These are phyloP conservation scores for Copidosoma aretas DNA, from an alignment of 2,888 invertebrate species.

Conservation along the genomic window DNA sequence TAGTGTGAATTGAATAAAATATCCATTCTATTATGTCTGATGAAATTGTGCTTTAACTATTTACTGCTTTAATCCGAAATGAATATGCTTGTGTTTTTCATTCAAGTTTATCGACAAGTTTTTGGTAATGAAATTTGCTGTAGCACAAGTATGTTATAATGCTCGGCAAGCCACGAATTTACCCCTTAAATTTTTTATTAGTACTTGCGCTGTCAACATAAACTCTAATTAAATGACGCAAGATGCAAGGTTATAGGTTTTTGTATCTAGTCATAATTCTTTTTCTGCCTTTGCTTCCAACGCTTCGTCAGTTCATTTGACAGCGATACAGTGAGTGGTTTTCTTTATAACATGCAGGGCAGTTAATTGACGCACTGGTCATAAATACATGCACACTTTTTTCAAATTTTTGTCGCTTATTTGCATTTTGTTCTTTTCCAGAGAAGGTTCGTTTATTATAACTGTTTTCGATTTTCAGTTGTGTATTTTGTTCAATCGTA, in stretches of 20 bases:
- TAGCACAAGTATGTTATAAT: too few relatives aligned
- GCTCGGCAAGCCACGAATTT: not conserved
- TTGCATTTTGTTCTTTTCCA: not conserved
- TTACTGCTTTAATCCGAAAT: too few relatives aligned
- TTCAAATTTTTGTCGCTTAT: not conserved
- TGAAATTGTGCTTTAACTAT: too few relatives aligned
- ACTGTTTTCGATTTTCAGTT: not conserved
- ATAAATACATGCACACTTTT: not conserved
- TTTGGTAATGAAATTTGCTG: too few relatives aligned
- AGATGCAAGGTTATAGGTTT: not conserved
- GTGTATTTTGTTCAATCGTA: not conserved
- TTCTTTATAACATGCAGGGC: not conserved
- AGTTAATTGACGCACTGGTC: not conserved
- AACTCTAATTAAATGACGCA: not conserved
- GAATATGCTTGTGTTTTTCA: too few relatives aligned
- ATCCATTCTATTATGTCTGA: too few relatives aligned
- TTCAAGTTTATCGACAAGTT: too few relatives aligned
- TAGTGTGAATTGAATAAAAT: too few relatives aligned
- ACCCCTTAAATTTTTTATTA: not conserved
- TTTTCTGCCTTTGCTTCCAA: not conserved
- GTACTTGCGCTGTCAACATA: not conserved
- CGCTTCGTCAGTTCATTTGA: not conserved
- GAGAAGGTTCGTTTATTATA: not conserved
- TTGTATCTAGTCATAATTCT: not conserved
- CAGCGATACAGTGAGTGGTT: not conserved